Conservation (phyloP, 2,888 invertebrate species). For the Clitarchus hookeri region DNA sequence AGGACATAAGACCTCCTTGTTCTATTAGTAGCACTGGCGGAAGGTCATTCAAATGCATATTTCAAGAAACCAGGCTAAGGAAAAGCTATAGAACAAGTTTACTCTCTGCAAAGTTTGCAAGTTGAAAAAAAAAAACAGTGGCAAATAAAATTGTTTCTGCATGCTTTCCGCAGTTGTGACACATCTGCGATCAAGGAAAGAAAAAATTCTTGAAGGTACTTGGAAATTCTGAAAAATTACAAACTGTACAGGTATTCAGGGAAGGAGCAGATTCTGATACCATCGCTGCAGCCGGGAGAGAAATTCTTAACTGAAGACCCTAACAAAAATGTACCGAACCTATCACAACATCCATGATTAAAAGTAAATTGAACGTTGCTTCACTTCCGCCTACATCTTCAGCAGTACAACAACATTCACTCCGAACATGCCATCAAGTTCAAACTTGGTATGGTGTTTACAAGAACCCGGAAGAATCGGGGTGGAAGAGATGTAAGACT, state of each 20-base stretch:
- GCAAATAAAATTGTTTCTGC: too few species aligned
- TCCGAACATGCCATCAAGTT: constrained; percentile 43
- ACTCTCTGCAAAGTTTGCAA: too few species aligned
- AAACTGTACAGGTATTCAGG: not conserved
- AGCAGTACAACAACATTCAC: constrained; percentile 44
- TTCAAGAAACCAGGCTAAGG: too few species aligned
- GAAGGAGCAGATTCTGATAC: not conserved
- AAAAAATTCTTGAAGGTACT: too few species aligned
- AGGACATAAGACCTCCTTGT: not conserved
- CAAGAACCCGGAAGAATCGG: not conserved
- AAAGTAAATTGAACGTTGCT: constrained; percentile 41
- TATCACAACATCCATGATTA: constrained; percentile 41
- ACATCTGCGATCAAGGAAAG: not conserved
- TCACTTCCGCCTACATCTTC: constrained; percentile 39
- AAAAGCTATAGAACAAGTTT: too few species aligned
- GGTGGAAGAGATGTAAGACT: constrained; percentile 36
- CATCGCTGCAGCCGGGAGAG: constrained; percentile 41
- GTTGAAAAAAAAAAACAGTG: not conserved
- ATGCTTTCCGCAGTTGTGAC: too few species aligned
- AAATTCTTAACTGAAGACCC: constrained; percentile 38
- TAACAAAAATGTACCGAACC: constrained; percentile 37
- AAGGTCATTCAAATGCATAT: not conserved
- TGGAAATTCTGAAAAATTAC: too few species aligned
- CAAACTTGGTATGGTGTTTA: constrained; percentile 39
- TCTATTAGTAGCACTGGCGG: too few species aligned